A percentile compares a stretch with the other conserved stretches of the same genome.
Conservation (phyloP, 1,140 invertebrate genomes). For the Dufourea novaeangliae region DNA sequence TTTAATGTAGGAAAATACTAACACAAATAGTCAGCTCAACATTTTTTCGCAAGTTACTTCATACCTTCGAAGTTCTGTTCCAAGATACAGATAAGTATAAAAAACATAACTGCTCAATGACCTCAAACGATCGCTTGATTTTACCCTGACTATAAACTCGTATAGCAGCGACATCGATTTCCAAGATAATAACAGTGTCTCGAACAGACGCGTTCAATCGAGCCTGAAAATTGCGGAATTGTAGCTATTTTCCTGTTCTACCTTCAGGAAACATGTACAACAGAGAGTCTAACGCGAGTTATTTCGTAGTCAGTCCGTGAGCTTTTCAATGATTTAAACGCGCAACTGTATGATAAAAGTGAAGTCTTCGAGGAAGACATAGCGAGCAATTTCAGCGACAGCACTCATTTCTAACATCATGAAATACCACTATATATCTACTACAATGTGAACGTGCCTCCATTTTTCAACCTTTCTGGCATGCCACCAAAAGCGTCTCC, state of each 20-base stretch:
- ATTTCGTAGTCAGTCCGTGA: not conserved
- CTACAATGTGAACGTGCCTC: not conserved
- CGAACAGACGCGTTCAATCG: not conserved
- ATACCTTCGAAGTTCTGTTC: too few species aligned
- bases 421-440: not conserved
- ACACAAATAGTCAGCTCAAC: too few species aligned
- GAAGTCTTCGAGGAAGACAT: not conserved
- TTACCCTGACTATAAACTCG: not conserved
- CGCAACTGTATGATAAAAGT: not conserved
- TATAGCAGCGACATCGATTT: not conserved
- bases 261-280: not conserved
- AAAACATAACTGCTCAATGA: not conserved
- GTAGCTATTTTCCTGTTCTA: not conserved
- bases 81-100: not conserved
- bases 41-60: too few species aligned
- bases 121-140: not conserved
- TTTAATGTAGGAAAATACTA: too few species aligned
- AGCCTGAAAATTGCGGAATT: conserved; percentile 8
- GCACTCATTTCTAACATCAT: not conserved
- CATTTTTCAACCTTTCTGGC: not conserved
- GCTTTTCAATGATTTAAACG: conserved; percentile 10
- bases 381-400: conserved; percentile 15
- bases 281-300: not conserved
- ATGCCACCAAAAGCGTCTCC: not conserved
- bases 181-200: not conserved